Evolutionary conservation across 2,797 vertebrate species (phyloP).

Genomic region (Neopelma chrysocephalum): DNA sequence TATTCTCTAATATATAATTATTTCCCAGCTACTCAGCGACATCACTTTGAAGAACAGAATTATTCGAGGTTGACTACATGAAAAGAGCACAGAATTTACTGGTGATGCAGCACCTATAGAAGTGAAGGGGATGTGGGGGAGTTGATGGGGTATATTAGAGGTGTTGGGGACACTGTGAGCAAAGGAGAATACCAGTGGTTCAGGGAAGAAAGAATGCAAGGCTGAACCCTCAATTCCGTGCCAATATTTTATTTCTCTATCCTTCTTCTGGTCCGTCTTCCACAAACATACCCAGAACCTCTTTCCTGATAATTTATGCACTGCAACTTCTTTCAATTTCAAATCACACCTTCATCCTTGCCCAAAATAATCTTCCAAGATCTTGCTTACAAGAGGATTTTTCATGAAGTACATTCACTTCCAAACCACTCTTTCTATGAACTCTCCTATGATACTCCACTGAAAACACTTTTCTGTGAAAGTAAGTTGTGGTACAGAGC

Average conservation of each 20-base stretch:
- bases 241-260: neutral
- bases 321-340: constrained; percentile 59
- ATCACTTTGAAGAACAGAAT: neutral
- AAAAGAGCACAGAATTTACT: neutral
- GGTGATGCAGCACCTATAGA: neutral
- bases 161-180: neutral
- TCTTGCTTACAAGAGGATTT: constrained; percentile 42
- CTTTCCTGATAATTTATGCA: constrained; percentile 49
- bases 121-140: neutral
- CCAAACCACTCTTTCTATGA: neutral
- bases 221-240: neutral
- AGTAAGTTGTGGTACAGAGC: neutral
- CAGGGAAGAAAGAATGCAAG: neutral
- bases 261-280: constrained; percentile 10
- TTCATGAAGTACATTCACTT: constrained; percentile 26
- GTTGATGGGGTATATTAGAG: neutral
- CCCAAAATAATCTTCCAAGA: constrained; percentile 59
- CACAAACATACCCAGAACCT: constrained; percentile 43
- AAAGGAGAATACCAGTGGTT: neutral
- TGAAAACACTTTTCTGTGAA: neutral
- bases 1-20: neutral
- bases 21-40: neutral
- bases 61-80: neutral
- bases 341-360: constrained; percentile 55
- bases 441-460: neutral